Evolutionary conservation across 2,888 invertebrate species (phyloP).

Genomic region (Leucophora obtusa): DNA sequence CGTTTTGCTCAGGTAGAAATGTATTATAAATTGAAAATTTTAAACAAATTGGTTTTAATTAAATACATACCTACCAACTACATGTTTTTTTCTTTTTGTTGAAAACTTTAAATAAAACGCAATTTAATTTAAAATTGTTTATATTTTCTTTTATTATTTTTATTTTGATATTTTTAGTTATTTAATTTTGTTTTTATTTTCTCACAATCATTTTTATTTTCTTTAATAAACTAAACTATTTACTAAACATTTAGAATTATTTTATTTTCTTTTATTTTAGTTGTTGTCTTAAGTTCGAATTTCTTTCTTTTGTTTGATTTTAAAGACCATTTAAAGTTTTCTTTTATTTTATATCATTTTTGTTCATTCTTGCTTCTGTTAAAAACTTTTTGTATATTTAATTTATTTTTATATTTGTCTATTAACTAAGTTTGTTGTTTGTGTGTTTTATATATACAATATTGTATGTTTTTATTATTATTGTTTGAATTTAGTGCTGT

Average conservation of each 20-base stretch:
- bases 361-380: neutral
- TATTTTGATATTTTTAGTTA: constrained; percentile 36
- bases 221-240: constrained; percentile 44
- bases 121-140: constrained; percentile 37
- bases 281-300: constrained; percentile 24
- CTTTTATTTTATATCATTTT: neutral
- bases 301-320: neutral
- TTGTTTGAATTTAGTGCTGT: neutral
- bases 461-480: neutral
- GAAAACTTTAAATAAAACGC: constrained; percentile 10
- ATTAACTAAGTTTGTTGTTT: constrained; percentile 1
- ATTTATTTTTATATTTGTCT: neutral
- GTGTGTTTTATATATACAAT: neutral
- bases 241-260: constrained; percentile 56
- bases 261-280: constrained; percentile 20
- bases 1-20: too few relatives aligned
- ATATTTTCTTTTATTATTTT: constrained; percentile 14
- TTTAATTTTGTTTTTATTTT: neutral
- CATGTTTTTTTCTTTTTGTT: too few relatives aligned
- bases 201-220: constrained; percentile 56
- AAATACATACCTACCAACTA: too few relatives aligned
- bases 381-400: constrained; percentile 3
- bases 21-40: too few relatives aligned
- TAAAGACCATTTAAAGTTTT: constrained; percentile 17
- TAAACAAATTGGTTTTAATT: too few relatives aligned